Evolutionary conservation across 2,888 invertebrate species (phyloP), one percentile per base, ranked within the genome.

Genomic region (Aphelenchoides bicaudatus): DNA sequence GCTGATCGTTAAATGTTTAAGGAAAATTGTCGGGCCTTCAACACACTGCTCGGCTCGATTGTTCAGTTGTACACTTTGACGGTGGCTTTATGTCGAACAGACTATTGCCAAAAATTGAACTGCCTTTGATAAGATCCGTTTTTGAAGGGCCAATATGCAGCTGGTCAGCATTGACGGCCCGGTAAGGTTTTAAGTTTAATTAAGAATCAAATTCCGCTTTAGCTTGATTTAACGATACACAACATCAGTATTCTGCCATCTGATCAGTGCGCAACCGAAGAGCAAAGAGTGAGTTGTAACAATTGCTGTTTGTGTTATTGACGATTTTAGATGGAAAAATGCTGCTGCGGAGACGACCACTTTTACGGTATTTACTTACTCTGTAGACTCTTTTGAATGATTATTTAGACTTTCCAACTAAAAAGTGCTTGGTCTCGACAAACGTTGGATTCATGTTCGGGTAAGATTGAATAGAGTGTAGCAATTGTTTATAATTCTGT

Each of bases 381-480:
- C n/a, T n/a, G n/a, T n/a, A n/a, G n/a, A n/a, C n/a, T n/a, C n/a
- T n/a, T n/a, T n/a, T n/a, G n/a, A n/a, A n/a, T n/a, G n/a, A n/a
- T n/a, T n/a, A n/a, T n/a, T n/a, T n/a, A n/a, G n/a, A n/a, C n/a
- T 76, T 77, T 58, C 72, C 73, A 6, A 60, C 70, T 29, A 72
- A 71, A 51, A 69, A 67, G 61, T 76, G 76, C 50, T 65, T 75
- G 63, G 65, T 76, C 2, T 73, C 76, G 13, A 65, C 71, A n/a
- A 73, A 76, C 59, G 76, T 75, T 10, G 74, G 72, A n/a, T 76
- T 76, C 59, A 76, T 76, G 76, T 76, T 76, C 53, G 76, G 76
- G 28, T 66, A 72, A 34, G 34, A 34, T 10, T n/a, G n/a, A 10
- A 34, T 10, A 34, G n/a, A 34, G 10, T n/a, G 34, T 10, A 34